phyloP scores from a whole-genome alignment of 2,797 vertebrate species.

The Liasis olivaceus region DNA sequence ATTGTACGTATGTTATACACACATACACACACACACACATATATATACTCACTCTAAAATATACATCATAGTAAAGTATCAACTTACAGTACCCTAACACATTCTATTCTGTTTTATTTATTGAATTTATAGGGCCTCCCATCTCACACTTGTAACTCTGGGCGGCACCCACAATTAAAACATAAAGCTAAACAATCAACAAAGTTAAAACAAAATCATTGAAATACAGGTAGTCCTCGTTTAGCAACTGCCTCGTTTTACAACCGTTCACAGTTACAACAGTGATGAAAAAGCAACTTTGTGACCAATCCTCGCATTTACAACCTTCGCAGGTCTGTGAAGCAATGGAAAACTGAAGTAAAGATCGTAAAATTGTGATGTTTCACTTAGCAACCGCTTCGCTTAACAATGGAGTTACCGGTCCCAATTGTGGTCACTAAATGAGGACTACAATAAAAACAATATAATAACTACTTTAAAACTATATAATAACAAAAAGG shows the following conservation, averaged over 20 bases:
- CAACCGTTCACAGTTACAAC: neutral
- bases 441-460: neutral
- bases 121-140: neutral
- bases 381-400: neutral
- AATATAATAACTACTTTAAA: no score
- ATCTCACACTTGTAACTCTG: neutral
- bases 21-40: neutral
- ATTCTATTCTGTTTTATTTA: neutral
- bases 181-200: neutral
- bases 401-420: neutral
- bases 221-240: neutral
- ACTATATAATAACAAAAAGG: neutral
- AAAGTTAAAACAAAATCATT: neutral
- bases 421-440: neutral
- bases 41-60: constrained; percentile 61
- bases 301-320: neutral
- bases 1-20: neutral
- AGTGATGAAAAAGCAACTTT: neutral
- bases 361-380: neutral
- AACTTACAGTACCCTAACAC: neutral
- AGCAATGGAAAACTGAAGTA: neutral
- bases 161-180: neutral
- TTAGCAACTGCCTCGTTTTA: neutral
- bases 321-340: neutral
- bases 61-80: constrained; percentile 20